Evolutionary conservation across 2,797 vertebrate genomes (phyloP).

Genomic region (Ciconia nigra): DNA sequence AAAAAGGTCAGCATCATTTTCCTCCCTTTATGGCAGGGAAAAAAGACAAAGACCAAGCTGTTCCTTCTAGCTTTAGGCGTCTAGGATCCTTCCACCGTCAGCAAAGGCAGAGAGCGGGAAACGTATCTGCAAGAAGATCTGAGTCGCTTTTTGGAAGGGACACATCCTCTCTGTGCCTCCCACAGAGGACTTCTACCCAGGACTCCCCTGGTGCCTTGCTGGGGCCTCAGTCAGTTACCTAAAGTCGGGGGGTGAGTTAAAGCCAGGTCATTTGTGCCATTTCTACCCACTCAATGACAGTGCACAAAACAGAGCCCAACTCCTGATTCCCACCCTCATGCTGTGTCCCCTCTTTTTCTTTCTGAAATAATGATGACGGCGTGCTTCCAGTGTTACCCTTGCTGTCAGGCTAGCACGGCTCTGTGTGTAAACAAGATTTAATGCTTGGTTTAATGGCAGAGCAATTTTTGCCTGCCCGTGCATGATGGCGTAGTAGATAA

Average conservation of each 20-base stretch:
- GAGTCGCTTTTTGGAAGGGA: neutral
- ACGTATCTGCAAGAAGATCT: neutral
- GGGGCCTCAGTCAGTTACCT: neutral
- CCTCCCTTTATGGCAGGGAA: neutral
- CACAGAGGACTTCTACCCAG: neutral
- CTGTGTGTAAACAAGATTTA: neutral
- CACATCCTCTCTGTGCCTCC: neutral
- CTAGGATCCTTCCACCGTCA: neutral
- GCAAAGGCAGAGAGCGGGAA: neutral
- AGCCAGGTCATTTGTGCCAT: neutral
- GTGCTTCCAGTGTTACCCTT: neutral
- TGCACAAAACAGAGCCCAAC: neutral
- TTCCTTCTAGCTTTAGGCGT: neutral
- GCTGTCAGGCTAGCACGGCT: neutral
- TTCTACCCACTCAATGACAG: neutral
- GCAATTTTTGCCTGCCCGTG: neutral
- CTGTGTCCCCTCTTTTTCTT: neutral
- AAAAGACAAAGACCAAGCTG: constrained; percentile 20
- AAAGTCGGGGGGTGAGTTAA: neutral
- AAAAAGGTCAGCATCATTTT: constrained; percentile 40
- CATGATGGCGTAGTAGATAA: neutral
- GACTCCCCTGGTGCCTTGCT: neutral
- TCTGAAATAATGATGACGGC: neutral
- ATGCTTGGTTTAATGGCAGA: neutral
- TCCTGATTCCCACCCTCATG: neutral